Evolutionary conservation across 2,797 vertebrate genomes (phyloP), one percentile per base, ranked within the genome.

Genomic region (Catharus ustulatus): DNA sequence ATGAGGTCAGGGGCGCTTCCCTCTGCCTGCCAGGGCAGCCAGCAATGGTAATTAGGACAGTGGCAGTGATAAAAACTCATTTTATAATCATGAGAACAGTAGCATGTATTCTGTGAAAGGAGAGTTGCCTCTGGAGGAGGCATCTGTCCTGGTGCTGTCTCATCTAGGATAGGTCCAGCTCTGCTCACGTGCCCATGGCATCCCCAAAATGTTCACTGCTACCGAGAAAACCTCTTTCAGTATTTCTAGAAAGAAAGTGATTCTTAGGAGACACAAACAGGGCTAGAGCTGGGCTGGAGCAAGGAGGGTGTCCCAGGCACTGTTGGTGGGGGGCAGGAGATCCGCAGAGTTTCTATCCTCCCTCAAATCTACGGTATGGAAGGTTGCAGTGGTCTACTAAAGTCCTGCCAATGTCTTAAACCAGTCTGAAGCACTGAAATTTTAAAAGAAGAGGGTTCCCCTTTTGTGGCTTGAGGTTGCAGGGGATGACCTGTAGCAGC

Each of bases 51-150:
- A 29, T 14, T 57, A 20, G 0, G 1, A 52, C 84, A 71, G 26
- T 7, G 10, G 6, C 26, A 40, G 29, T 26, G n/a, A 63, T 18
- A 67, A 67, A 78, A 80, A 30, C 27, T 17, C 0, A 21, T 83
- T 83, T 90, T 68, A 46, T 45, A 0, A 0, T 64, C 46, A 48
- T 38, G 23, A 55, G 6, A 12, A 69, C 46, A 29, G 43, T 24
- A 43, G 22, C 4, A 6, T 26, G 4, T 51, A 15, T 34, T 16
- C n/a, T 0, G 0, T 3, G 8, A 57, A 77, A 71, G 7, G 15
- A 26, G 14, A 57, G 8, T 4, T 79, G 23, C 24, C n/a, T 61
- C 38, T 54, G 38, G 11, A 81, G 68, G 5, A 13, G 18, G 20
- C 10, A 46, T 16, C 15, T 52, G 4, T 77, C 21, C 23, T 62